phyloP scores from a whole-genome alignment of 1,140 invertebrate species.

The Bacillus rossius region DNA sequence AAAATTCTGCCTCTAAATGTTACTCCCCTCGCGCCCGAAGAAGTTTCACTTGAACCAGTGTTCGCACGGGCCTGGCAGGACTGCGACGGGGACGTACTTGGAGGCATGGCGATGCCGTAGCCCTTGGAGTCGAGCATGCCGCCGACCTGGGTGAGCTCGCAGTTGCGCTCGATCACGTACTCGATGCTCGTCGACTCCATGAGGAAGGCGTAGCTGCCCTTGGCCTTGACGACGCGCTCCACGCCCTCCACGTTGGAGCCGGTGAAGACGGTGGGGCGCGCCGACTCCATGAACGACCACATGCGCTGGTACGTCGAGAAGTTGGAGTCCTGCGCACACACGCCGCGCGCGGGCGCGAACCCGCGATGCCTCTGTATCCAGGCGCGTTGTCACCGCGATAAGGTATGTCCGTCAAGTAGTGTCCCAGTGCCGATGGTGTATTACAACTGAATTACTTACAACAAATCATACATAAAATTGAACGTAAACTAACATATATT shows the following conservation, averaged over 20 bases:
- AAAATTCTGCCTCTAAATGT: no score
- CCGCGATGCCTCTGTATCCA: no score
- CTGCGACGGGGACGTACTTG: slow-evolving; percentile 38
- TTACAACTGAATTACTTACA: no score
- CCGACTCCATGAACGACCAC: slow-evolving; percentile 91
- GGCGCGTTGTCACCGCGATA: no score
- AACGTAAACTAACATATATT: no score
- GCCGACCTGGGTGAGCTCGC: slow-evolving; percentile 85
- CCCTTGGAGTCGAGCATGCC: slow-evolving; percentile 63
- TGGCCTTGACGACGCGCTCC: slow-evolving; percentile 73
- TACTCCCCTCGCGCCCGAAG: no score
- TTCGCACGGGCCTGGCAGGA: no score
- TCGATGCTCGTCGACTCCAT: slow-evolving; percentile 94
- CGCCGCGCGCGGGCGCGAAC: no score
- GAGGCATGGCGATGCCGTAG: slow-evolving; percentile 47
- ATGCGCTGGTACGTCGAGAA: slow-evolving; percentile 87
- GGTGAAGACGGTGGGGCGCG: slow-evolving; percentile 78
- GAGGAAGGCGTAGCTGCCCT: slow-evolving; percentile 84
- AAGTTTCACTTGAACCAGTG: no score
- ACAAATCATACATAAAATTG: no score
- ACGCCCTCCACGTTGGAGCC: slow-evolving; percentile 81
- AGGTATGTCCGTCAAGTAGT: no score
- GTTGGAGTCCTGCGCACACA: slow-evolving; percentile 70
- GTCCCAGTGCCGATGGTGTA: no score
- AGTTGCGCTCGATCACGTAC: slow-evolving; percentile 85